These are phyloP conservation scores for Erebia aethiops DNA, from an alignment of 2,888 invertebrate species.

Conservation along the genomic window DNA sequence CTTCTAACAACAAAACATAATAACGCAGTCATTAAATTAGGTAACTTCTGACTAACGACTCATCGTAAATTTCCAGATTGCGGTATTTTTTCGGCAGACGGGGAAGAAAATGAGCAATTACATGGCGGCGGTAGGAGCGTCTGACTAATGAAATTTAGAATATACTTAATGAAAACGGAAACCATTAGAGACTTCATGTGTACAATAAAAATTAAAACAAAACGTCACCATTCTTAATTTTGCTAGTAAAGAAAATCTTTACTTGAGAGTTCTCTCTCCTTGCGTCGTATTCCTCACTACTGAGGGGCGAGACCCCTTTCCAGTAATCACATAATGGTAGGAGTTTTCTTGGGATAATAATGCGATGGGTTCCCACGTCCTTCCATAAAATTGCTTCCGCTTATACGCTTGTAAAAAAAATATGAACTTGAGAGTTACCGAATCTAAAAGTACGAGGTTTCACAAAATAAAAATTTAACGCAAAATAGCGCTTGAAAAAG, in stretches of 20 bases:
- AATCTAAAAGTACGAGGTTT: too few species aligned
- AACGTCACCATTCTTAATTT: neutral
- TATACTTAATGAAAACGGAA: constrained; percentile 64
- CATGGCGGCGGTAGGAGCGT: constrained; percentile 73
- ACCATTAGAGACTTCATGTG: constrained; percentile 48
- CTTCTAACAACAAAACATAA: neutral
- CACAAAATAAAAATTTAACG: too few species aligned
- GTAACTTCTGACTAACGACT: neutral
- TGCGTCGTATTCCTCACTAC: too few species aligned
- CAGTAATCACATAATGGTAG: too few species aligned
- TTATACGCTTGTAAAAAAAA: too few species aligned
- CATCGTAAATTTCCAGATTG: constrained; percentile 36
- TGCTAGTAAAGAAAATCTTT: neutral
- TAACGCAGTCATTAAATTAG: neutral
- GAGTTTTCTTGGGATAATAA: too few species aligned
- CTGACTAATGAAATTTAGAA: constrained; percentile 82
- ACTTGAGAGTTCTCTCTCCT: too few species aligned
- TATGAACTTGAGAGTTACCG: too few species aligned
- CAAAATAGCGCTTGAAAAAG: too few species aligned
- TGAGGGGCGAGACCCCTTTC: too few species aligned
- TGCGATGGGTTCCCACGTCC: too few species aligned
- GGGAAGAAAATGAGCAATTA: constrained; percentile 80
- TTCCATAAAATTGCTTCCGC: too few species aligned
- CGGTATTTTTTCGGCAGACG: constrained; percentile 65
- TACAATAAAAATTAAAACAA: neutral